Conservation (phyloP, 2,797 vertebrate genomes). For the Pterois miles region DNA sequence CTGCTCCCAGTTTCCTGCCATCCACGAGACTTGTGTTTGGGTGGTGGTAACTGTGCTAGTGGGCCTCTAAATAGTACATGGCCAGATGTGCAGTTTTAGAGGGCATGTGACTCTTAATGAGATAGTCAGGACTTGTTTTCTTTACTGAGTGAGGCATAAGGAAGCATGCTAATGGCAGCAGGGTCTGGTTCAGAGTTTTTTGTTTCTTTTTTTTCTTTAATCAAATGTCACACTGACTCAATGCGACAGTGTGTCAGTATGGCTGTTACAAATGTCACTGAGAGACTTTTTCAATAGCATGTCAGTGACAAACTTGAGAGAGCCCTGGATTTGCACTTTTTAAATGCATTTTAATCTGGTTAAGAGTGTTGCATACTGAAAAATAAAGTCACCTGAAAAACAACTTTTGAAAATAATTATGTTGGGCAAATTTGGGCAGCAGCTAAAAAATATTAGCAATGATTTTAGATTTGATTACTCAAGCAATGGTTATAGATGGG, state of each 20-base stretch:
- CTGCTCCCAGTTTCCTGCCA: constrained; percentile 18
- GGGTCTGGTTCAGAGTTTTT: constrained; percentile 3
- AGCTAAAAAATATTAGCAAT: neutral
- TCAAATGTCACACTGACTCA: constrained; percentile 17
- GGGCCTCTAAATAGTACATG: constrained; percentile 49
- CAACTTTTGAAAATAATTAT: neutral
- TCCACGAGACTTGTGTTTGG: constrained; percentile 48
- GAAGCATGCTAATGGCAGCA: constrained; percentile 30
- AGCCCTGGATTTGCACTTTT: neutral
- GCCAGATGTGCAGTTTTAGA: constrained; percentile 76
- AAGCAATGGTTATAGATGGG: neutral
- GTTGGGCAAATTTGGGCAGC: neutral
- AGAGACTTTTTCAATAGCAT: neutral
- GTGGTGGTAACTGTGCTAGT: constrained; percentile 45
- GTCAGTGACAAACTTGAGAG: neutral
- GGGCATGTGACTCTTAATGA: constrained; percentile 69
- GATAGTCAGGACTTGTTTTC: constrained; percentile 28
- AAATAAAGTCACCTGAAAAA: neutral
- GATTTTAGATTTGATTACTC: neutral
- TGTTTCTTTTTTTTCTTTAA: neutral
- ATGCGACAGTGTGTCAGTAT: constrained; percentile 1
- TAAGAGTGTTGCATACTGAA: neutral
- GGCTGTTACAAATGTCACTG: neutral
- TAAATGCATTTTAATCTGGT: neutral
- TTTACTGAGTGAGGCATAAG: constrained; percentile 30